Conservation (phyloP, 2,113 vertebrate species). For the Lutjanus erythropterus region DNA sequence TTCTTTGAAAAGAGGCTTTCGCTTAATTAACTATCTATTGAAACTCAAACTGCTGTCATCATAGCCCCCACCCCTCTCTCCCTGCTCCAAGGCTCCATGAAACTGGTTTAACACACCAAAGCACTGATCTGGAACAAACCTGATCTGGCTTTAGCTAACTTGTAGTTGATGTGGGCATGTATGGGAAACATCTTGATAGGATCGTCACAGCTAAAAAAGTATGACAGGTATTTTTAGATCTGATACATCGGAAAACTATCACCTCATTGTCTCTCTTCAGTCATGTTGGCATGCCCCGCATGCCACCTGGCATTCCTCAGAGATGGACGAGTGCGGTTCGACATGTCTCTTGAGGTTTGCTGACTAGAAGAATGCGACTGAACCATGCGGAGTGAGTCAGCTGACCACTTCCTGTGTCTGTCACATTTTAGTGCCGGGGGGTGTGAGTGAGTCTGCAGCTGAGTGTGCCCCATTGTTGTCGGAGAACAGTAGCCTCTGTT, state of each 20-base stretch:
- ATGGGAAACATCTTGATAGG: neutral
- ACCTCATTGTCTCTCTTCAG: neutral
- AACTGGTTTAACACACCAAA: slow-evolving; percentile 46
- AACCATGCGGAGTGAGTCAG: slow-evolving; percentile 56
- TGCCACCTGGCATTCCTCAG: slow-evolving; percentile 16
- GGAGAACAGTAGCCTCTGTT: slow-evolving; percentile 42
- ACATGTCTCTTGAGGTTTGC: slow-evolving; percentile 34
- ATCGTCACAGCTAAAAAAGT: slow-evolving; percentile 12
- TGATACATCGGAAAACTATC: neutral
- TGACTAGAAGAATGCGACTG: slow-evolving; percentile 62
- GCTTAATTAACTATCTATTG: slow-evolving; percentile 1
- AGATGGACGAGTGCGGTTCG: neutral
- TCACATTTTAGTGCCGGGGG: slow-evolving; percentile 51
- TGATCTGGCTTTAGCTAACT: neutral
- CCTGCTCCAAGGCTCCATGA: neutral
- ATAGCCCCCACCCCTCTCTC: fast-evolving
- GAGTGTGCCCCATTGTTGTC: slow-evolving; percentile 38
- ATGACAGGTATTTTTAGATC: slow-evolving; percentile 13
- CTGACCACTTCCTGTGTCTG: slow-evolving; percentile 61
- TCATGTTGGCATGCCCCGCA: neutral
- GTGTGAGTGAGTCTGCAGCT: slow-evolving; percentile 9
- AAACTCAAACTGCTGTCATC: slow-evolving; percentile 27
- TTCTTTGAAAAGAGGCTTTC: neutral
- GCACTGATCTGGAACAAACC: slow-evolving; percentile 5
- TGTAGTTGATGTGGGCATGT: neutral